Percentiles rank a stretch among this genome's conserved stretches.
Conservation (phyloP, 2,888 invertebrate species). For the Aporophyla nigra region DNA sequence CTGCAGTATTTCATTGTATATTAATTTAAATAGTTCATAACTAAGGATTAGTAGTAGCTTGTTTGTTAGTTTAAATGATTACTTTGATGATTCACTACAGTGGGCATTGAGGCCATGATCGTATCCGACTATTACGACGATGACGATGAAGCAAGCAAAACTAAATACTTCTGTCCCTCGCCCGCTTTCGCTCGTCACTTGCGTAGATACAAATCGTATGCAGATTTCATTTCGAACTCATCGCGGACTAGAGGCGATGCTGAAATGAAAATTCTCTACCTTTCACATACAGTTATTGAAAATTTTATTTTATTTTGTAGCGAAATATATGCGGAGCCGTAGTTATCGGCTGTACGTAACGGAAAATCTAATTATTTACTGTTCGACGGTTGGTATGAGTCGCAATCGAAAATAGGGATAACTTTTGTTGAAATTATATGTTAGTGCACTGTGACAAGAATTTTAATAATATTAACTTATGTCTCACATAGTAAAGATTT, state of each 20-base stretch:
- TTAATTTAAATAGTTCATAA: too few species aligned
- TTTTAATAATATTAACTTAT: background rate
- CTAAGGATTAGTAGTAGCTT: too few species aligned
- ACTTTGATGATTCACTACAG: too few species aligned
- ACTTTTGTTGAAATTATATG: background rate
- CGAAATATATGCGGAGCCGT: background rate
- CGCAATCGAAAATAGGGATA: background rate
- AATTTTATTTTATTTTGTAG: constrained; percentile 42
- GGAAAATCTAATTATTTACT: constrained; percentile 18
- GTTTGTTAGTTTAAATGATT: too few species aligned
- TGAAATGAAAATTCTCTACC: constrained; percentile 56
- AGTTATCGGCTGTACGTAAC: constrained; percentile 1
- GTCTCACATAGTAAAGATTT: background rate
- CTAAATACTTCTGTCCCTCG: background rate
- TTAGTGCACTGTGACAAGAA: background rate
- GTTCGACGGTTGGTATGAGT: background rate
- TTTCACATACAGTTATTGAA: constrained; percentile 45
- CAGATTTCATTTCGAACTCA: constrained; percentile 63
- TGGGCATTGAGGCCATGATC: background rate
- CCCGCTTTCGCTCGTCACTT: constrained; percentile 40
- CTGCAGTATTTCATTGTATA: background rate
- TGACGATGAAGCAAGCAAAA: background rate
- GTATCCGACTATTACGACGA: background rate
- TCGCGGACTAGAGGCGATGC: constrained; percentile 50
- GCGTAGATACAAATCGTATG: constrained; percentile 52